Percentiles rank a stretch among this genome's conserved stretches.
Conservation (phyloP, 92 coral and sea anemone genomes). For the Palythoa grandis region DNA sequence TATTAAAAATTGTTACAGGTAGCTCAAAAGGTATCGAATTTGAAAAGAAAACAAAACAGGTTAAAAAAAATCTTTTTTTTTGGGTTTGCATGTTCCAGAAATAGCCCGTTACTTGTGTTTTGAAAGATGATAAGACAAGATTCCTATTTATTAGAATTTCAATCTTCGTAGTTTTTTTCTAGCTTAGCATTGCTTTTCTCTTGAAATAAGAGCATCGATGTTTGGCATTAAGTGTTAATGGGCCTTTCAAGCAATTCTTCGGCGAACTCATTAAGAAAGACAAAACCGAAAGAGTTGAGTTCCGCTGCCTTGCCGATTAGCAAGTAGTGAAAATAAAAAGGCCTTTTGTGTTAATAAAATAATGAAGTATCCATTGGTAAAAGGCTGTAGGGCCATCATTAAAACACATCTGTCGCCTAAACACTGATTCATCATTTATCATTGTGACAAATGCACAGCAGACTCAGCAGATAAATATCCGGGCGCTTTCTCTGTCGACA, state of each 20-base stretch:
- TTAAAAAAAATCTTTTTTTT: neutral
- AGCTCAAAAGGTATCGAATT: neutral
- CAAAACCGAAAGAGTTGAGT: slow-evolving; percentile 9
- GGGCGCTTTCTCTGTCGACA: slow-evolving; percentile 25
- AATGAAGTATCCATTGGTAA: slow-evolving; percentile 18
- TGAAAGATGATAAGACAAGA: no score
- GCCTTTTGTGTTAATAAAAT: neutral
- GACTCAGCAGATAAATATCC: slow-evolving; percentile 23
- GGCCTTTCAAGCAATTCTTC: neutral
- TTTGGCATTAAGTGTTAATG: slow-evolving; percentile 4
- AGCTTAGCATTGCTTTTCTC: neutral
- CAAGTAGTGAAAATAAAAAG: neutral
- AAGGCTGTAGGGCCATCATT: neutral
- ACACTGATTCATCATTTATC: neutral
- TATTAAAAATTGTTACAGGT: neutral
- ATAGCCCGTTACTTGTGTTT: no score
- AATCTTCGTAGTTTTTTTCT: neutral
- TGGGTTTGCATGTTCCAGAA: neutral
- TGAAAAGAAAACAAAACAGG: neutral
- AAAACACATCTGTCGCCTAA: slow-evolving; percentile 40
- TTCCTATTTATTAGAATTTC: neutral
- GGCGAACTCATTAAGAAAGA: slow-evolving; percentile 4
- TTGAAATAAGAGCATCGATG: neutral
- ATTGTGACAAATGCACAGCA: slow-evolving; percentile 30
- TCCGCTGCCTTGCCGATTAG: slow-evolving; percentile 6